These are phyloP conservation scores for Stenolophus ochropezus DNA, from an alignment of 2,888 invertebrate species.

Conservation along the genomic window DNA sequence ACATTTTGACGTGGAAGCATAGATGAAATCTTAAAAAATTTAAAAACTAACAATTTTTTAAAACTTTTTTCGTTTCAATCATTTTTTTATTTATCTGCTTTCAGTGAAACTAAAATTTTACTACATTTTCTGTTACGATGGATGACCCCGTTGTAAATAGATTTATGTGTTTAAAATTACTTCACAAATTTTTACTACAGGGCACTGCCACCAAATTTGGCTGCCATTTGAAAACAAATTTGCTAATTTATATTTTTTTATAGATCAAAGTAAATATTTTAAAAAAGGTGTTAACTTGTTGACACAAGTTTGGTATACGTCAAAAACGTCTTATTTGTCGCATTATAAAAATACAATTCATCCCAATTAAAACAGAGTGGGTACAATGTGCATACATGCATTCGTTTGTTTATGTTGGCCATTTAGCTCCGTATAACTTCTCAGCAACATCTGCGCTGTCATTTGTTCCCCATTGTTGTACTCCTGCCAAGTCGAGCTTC, in stretches of 20 bases:
- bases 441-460: slow-evolving; percentile 15
- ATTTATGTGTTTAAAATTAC: background rate
- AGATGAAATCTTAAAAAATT: no score
- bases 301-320: background rate
- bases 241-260: background rate
- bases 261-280: background rate
- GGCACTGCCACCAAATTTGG: background rate
- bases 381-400: slow-evolving; percentile 3
- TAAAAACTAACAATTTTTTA: no score
- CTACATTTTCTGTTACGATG: no score
- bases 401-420: slow-evolving; percentile 14
- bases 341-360: slow-evolving; percentile 2
- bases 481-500: slow-evolving; percentile 13
- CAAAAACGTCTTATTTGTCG: background rate
- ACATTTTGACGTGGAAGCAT: no score
- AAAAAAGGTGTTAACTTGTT: background rate
- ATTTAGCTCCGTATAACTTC: slow-evolving; percentile 12
- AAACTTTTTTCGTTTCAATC: no score
- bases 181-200: background rate
- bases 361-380: background rate
- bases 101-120: no score
- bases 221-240: background rate
- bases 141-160: background rate
- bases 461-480: slow-evolving; percentile 16
- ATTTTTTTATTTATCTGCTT: no score